Evolutionary conservation across 2,113 vertebrate genomes (phyloP), one percentile per base, ranked within the genome.

Genomic region (Chroicocephalus ridibundus): DNA sequence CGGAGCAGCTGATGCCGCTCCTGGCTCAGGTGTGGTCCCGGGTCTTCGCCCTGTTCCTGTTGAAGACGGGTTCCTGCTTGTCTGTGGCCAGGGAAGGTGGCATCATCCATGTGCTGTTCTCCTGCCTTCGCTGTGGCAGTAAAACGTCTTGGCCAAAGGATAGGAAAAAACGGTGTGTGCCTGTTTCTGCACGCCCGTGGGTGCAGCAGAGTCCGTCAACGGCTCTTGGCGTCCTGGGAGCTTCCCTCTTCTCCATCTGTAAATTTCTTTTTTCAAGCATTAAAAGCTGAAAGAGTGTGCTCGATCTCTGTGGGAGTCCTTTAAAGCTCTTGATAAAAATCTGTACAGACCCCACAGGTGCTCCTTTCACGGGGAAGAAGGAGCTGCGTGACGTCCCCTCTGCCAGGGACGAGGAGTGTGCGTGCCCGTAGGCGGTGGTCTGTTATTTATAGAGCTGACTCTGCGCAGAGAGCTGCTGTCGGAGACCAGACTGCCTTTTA

Each of bases 141-240:
- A 5, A 20, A 22, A 86, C 4, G 75, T 70, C 65, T 10, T n/a
- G 80, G 81, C 62, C 54, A 26, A 20, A 40, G 65, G 19, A 2
- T 0, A 5, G 55, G 47, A 10, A 7, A 17, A 51, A 36, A 9
- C 7, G 1, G 9, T 32, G 68, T 5, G 60, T 47, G 38, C 38
- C 29, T 40, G 24, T 66, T 40, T 5, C 52, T 54, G 27, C 54
- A 26, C 0, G 4, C 38, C 19, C 6, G 27, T 2, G 26, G 49
- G 0, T 21, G 47, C 55, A 18, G 68, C 49, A 14, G 15, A 25
- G 6, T 10, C 74, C 11, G 1, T 32, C 40, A 5, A 11, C 0
- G 3, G 61, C 57, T 57, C 75, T 25, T 0, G 19, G n/a, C 4
- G 1, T n/a, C 29, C 36, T 1, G 4, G 27, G 6, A 12, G 18